phyloP scores from a whole-genome alignment of 2,113 vertebrate species.

The Zapus hudsonius region DNA sequence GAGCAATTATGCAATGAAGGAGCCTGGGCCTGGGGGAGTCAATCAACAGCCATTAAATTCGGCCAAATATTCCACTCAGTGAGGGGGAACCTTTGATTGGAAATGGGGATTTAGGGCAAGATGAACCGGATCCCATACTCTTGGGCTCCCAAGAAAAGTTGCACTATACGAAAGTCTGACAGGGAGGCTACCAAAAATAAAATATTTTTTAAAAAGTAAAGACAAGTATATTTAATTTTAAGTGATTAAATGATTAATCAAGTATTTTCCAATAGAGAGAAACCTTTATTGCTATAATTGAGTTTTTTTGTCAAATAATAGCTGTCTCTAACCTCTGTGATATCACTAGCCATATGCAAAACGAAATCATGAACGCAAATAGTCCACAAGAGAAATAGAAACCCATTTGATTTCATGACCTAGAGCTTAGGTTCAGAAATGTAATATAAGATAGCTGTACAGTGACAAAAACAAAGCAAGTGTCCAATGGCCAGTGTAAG shows the following conservation, averaged over 20 bases:
- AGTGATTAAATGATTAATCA: slow-evolving; percentile 65
- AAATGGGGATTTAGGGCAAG: too few species aligned
- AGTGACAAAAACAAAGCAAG: slow-evolving; percentile 34
- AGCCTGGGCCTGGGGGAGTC: too few species aligned
- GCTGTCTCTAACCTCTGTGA: not conserved
- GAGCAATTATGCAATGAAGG: too few species aligned
- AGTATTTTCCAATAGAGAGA: slow-evolving; percentile 26
- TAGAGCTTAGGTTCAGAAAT: slow-evolving; percentile 60
- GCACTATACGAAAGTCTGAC: too few species aligned
- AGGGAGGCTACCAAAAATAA: too few species aligned
- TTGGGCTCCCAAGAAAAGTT: too few species aligned
- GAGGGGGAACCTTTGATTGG: too few species aligned
- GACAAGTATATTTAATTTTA: slow-evolving; percentile 28
- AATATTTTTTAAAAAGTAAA: slow-evolving; percentile 30
- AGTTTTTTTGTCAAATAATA: slow-evolving; percentile 56
- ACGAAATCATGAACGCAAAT: slow-evolving; percentile 1
- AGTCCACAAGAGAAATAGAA: slow-evolving; percentile 32
- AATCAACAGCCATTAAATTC: too few species aligned
- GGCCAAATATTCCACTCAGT: too few species aligned
- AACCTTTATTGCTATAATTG: slow-evolving; percentile 58
- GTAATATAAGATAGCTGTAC: not conserved
- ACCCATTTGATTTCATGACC: slow-evolving; percentile 33
- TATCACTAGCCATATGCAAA: slow-evolving; percentile 64
- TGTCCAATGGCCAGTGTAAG: slow-evolving; percentile 45
- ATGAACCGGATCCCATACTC: too few species aligned